phyloP scores from a whole-genome alignment of 2,797 vertebrate genomes.

The Poecilia gillii region DNA sequence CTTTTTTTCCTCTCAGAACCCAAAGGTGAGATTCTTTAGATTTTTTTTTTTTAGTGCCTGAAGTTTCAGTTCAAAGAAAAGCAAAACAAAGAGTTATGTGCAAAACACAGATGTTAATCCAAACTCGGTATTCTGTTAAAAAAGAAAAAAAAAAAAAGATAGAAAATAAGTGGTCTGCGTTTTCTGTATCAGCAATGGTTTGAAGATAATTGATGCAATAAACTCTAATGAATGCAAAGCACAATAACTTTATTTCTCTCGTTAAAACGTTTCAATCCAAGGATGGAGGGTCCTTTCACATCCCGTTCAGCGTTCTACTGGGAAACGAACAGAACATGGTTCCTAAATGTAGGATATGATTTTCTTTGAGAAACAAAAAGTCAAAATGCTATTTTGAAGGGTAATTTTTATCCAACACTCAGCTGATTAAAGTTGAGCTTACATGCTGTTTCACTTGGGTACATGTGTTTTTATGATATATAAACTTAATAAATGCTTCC shows the following conservation, averaged over 20 bases:
- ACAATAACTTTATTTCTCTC: conserved; percentile 30
- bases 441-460: conserved; percentile 9
- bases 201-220: conserved; percentile 51
- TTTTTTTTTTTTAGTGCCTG: conserved; percentile 33
- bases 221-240: conserved; percentile 28
- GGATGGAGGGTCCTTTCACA: conserved; percentile 18
- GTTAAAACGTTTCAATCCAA: conserved; percentile 47
- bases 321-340: background rate
- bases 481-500: conserved; percentile 4
- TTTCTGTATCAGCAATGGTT: conserved; percentile 41
- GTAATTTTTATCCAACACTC: conserved; percentile 2
- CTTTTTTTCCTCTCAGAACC: conserved; percentile 38
- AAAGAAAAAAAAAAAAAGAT: background rate
- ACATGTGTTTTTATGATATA: background rate
- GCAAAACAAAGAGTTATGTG: conserved; percentile 35
- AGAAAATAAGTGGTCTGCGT: conserved; percentile 8
- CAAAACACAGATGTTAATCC: conserved; percentile 28
- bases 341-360: background rate
- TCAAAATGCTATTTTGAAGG: conserved; percentile 3
- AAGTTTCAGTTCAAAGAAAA: conserved; percentile 50
- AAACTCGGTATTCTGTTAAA: conserved; percentile 33
- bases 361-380: background rate
- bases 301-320: conserved; percentile 23
- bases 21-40: conserved; percentile 41
- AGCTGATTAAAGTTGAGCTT: conserved; percentile 17